phyloP scores from a whole-genome alignment of 2,113 vertebrate species.

The Struthidea cinerea region DNA sequence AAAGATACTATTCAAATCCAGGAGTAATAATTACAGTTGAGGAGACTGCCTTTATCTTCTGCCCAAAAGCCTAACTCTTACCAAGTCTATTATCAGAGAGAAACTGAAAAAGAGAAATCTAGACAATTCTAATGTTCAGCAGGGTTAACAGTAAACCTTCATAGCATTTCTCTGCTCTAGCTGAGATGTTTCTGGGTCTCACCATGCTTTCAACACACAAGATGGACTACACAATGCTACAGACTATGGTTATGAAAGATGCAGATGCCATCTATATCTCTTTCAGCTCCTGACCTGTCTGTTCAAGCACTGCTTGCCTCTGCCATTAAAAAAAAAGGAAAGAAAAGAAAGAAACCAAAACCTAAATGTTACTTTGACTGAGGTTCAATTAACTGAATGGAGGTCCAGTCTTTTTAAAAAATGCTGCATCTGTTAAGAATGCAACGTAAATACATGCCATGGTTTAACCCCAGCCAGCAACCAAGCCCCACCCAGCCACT shows the following conservation, averaged over 20 bases:
- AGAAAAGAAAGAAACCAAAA: not conserved
- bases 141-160: not conserved
- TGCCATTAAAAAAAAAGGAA: not conserved
- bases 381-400: not conserved
- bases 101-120: not conserved
- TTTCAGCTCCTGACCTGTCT: not conserved
- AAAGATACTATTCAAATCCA: conserved; percentile 17
- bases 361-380: not conserved
- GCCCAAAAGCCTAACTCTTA: not conserved
- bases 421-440: not conserved
- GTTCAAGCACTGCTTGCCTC: not conserved
- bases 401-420: not conserved
- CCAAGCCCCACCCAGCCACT: fast-evolving
- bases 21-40: not conserved
- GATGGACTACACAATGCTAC: not conserved
- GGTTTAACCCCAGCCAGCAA: not conserved
- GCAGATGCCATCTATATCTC: not conserved
- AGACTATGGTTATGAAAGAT: not conserved
- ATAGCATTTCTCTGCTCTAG: not conserved
- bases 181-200: not conserved
- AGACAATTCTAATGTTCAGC: not conserved
- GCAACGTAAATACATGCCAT: not conserved
- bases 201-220: not conserved
- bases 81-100: not conserved
- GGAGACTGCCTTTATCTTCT: not conserved